These are phyloP conservation scores for Tenthredo amoena DNA, from an alignment of 2,888 invertebrate genomes.

Conservation along the genomic window DNA sequence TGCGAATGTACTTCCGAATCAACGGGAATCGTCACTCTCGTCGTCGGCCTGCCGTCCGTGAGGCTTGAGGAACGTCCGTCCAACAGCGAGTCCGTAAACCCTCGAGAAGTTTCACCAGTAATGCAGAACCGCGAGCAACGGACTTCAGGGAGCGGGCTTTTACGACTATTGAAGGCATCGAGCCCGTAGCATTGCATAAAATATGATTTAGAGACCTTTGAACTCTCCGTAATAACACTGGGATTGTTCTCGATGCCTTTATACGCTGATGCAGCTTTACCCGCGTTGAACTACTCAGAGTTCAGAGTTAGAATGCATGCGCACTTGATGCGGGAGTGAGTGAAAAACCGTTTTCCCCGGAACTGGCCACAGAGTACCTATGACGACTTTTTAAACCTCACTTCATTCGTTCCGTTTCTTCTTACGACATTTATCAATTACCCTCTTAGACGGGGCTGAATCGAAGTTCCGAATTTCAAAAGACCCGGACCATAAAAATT, in stretches of 20 bases:
- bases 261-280: background rate
- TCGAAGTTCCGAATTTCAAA: too few species aligned
- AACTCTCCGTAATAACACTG: constrained; percentile 60
- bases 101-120: background rate
- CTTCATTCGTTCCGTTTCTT: background rate
- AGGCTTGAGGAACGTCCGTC: background rate
- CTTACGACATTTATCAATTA: background rate
- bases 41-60: background rate
- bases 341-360: background rate
- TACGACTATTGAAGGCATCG: constrained; percentile 67
- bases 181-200: constrained; percentile 67
- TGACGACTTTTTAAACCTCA: background rate
- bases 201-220: constrained; percentile 70
- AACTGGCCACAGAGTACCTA: background rate
- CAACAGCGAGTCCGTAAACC: background rate
- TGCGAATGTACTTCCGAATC: too few species aligned
- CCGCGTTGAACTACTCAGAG: background rate
- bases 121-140: background rate
- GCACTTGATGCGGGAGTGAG: background rate
- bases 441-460: background rate
- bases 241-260: constrained; percentile 56
- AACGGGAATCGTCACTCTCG: too few species aligned
- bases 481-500: too few species aligned
- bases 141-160: constrained; percentile 56
- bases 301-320: background rate